Base-by-base conservation (phyloP, 2,797 vertebrate species). In the Astyanax mexicanus region DNA sequence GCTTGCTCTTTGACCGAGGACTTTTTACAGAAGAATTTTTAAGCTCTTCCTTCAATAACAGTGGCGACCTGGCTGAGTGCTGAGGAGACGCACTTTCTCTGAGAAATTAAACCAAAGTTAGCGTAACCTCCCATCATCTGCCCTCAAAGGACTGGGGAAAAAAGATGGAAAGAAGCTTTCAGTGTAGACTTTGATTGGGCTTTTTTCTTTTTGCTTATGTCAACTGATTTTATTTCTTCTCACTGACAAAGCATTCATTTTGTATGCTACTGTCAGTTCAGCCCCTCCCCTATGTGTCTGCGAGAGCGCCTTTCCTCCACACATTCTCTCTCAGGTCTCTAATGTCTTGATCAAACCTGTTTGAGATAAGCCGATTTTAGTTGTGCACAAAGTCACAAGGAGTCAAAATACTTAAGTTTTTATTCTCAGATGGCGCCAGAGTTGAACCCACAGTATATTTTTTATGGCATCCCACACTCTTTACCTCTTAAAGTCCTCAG, bases 121-220 rank as follows among this genome's bases (percentile, higher is more conserved):
- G 65, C 2, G 1, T 23, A 62, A 49, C 77, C 40, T 68, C 64
- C 52, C 12, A 69, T 74, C 23, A n/a, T 52, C 58, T 70, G 21
- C n/a, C 42, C 49, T 70, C 66, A 64, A 69, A 75, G 65, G 73
- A 72, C 62, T 38, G 32, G 45, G 45, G 67, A 57, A 67, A 44
- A 69, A 69, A 66, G 47, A 79, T 29, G 47, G n/a, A 38, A 54
- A 65, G 60, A 32, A 60, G 49, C 65, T 38, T 35, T 65, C 80
- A 75, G 57, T 71, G 55, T 32, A 72, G 35, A 58, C 74, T 72
- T 74, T 81, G 61, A 72, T 72, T 74, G 75, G 47, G 51, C 37
- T 69, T 79, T 69, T 76, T 75, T 61, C 37, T 47, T 72, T 79
- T 69, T 69, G 27, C 52, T 69, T 47, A 40, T 74, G 69, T 75